These are phyloP conservation scores for Mythimna albipuncta DNA, from an alignment of 2,888 invertebrate species.

Conservation along the genomic window DNA sequence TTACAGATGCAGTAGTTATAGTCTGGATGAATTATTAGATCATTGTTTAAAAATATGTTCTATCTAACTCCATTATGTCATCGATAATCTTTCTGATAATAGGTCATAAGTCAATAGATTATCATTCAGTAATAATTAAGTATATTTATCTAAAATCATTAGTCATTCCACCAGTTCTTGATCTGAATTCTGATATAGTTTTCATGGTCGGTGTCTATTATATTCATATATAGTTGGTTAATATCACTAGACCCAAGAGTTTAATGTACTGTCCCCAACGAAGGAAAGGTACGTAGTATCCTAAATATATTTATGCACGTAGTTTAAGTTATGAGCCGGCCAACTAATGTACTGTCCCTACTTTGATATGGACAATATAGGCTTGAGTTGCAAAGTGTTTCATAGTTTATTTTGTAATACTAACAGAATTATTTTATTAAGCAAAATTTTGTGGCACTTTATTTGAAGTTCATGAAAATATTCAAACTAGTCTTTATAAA, in stretches of 20 bases:
- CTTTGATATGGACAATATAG: conserved; percentile 46
- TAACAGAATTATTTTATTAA: conserved; percentile 6
- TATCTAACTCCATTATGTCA: conserved; percentile 26
- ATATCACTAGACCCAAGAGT: conserved; percentile 23
- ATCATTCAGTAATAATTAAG: conserved; percentile 27
- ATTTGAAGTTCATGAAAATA: neutral
- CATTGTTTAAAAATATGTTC: conserved; percentile 45
- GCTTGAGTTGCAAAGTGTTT: conserved; percentile 20
- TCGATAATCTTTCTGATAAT: conserved; percentile 7
- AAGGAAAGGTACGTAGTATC: conserved; percentile 28
- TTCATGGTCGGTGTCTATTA: neutral
- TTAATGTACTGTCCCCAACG: conserved; percentile 27
- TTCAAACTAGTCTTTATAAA: neutral
- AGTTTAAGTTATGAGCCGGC: conserved; percentile 20
- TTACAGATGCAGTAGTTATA: neutral
- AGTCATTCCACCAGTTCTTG: conserved; percentile 6
- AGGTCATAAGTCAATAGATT: conserved; percentile 21
- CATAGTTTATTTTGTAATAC: conserved; percentile 3
- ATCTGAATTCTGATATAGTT: neutral
- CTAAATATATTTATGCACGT: conserved; percentile 34
- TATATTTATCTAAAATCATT: conserved; percentile 4
- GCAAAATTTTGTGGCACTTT: neutral
- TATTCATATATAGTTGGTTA: conserved; percentile 11
- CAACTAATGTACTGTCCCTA: conserved; percentile 37
- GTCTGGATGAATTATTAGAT: conserved; percentile 6